Evolutionary conservation across 2,113 vertebrate species (phyloP).

Genomic region (Butastur rufipennis): DNA sequence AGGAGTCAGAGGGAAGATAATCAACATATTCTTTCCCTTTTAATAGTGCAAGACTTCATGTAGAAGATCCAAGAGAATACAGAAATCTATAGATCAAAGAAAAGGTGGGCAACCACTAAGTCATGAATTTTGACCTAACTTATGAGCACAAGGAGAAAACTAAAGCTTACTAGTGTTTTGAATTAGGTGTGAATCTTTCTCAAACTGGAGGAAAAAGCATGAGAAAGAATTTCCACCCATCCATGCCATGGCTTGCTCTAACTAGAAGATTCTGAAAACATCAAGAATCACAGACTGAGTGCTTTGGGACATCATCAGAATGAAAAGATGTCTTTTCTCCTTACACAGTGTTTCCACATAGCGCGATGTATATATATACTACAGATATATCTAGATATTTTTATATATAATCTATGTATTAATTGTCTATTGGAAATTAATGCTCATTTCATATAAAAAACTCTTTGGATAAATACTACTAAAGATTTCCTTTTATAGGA

Average conservation of each 20-base stretch:
- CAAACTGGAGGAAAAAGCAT: not conserved
- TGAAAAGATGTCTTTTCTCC: not conserved
- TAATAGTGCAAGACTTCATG: not conserved
- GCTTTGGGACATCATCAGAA: not conserved
- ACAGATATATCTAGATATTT: not conserved
- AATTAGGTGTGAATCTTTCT: not conserved
- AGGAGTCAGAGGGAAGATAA: not conserved
- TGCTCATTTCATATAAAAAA: not conserved
- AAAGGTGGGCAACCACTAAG: not conserved
- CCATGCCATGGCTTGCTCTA: not conserved
- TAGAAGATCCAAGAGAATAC: not conserved
- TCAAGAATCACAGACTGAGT: not conserved
- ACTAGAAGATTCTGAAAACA: not conserved
- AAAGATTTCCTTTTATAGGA: not conserved
- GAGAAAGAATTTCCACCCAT: not conserved
- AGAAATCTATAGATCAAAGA: not conserved
- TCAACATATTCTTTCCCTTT: not conserved
- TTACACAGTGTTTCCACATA: not conserved
- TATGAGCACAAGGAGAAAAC: not conserved
- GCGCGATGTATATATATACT: not conserved
- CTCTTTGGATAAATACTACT: not conserved
- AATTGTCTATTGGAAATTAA: not conserved
- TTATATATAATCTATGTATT: not conserved
- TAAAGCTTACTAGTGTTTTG: not conserved
- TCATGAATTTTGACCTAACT: not conserved